These are phyloP conservation scores for Rhea pennata DNA, from an alignment of 2,113 vertebrate species.

Conservation along the genomic window DNA sequence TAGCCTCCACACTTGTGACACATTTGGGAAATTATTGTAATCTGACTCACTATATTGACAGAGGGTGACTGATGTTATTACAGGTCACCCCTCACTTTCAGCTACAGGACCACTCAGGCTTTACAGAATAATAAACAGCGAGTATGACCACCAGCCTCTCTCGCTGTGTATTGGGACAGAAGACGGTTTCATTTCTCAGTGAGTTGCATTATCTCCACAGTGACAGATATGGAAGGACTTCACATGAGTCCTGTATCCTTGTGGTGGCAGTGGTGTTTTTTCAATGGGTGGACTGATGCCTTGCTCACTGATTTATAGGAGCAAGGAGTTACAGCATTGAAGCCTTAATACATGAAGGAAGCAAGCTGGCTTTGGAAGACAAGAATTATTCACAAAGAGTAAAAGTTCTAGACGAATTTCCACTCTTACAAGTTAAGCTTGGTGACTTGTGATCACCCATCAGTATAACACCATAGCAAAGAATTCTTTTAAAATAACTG, in stretches of 20 bases:
- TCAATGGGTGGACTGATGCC: not conserved
- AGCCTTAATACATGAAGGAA: not conserved
- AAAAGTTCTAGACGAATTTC: not conserved
- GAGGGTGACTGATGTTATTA: not conserved
- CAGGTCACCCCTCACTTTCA: not conserved
- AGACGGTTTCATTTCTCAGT: not conserved
- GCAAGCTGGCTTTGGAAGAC: not conserved
- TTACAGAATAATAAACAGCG: not conserved
- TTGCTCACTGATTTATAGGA: not conserved
- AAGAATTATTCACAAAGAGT: not conserved
- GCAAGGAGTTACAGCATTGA: not conserved
- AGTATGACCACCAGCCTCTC: not conserved
- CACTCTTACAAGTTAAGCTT: not conserved
- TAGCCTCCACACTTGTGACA: not conserved
- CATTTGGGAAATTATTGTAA: not conserved
- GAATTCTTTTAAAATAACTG: not conserved
- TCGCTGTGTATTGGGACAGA: not conserved
- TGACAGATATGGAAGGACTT: not conserved
- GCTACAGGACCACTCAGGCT: not conserved
- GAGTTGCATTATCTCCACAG: not conserved
- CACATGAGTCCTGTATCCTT: not conserved
- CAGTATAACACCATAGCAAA: not conserved
- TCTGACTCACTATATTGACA: not conserved
- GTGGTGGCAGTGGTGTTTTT: not conserved
- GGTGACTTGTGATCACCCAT: not conserved